A percentile compares a stretch with the other conserved stretches of the same genome.
Evolutionary conservation across 2,888 invertebrate species (phyloP).

Genomic region (Carpatolechia fugitivella): DNA sequence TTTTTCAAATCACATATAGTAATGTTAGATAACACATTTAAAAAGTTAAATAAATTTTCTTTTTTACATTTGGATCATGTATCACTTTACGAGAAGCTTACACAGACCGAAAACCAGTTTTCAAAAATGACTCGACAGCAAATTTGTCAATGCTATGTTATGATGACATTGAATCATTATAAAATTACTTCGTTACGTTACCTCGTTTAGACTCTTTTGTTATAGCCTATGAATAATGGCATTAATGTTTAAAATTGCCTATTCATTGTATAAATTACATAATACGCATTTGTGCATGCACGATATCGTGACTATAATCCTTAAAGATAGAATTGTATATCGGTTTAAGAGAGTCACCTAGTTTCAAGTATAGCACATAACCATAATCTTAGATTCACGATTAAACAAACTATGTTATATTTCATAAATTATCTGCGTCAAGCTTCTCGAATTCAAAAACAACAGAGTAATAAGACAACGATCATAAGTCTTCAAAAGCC

Average conservation of each 20-base stretch:
- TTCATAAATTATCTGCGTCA: not conserved
- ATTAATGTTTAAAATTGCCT: not conserved
- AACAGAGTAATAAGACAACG: not conserved
- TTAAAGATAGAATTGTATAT: not conserved
- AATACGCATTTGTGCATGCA: slow-evolving; percentile 2
- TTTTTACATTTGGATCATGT: not conserved
- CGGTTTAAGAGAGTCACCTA: not conserved
- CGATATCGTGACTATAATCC: slow-evolving; percentile 1
- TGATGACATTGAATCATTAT: slow-evolving; percentile 7
- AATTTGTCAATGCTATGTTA: slow-evolving; percentile 1
- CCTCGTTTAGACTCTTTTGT: not conserved
- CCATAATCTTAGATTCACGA: not conserved
- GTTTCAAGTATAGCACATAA: not conserved
- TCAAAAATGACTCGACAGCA: slow-evolving; percentile 16
- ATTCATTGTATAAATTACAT: not conserved
- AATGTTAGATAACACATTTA: too few species aligned
- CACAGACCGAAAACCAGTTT: slow-evolving; percentile 15
- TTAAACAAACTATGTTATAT: not conserved
- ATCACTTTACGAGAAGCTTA: not conserved
- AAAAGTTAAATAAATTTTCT: too few species aligned
- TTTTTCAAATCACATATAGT: too few species aligned
- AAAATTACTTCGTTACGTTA: not conserved
- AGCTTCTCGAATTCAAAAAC: not conserved
- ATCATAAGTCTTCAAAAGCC: slow-evolving; percentile 15
- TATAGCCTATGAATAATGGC: slow-evolving; percentile 2